Percentiles rank a stretch among this genome's conserved stretches.
These are phyloP conservation scores for Xestia rhomboidea DNA, from an alignment of 2,888 invertebrate species.

Conservation along the genomic window DNA sequence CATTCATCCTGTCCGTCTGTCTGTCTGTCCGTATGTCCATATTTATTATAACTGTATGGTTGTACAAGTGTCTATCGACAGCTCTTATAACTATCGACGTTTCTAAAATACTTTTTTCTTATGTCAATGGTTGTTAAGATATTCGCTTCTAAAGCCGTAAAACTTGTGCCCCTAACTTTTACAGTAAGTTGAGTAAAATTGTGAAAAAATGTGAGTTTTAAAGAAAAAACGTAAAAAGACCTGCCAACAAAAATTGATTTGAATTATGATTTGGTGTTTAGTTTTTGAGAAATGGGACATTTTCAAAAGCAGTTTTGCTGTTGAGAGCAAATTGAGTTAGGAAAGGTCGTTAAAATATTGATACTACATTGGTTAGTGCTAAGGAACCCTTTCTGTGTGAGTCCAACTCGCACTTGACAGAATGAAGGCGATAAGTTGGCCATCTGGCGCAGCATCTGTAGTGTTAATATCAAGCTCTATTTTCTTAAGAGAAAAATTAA, in stretches of 20 bases:
- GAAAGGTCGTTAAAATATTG: neutral
- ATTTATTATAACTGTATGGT: too few relatives aligned
- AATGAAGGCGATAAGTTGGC: conserved; percentile 17
- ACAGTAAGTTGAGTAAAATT: too few relatives aligned
- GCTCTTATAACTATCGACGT: neutral
- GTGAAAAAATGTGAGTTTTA: neutral
- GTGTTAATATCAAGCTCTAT: neutral
- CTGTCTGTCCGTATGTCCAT: neutral
- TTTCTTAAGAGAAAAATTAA: neutral
- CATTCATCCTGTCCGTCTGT: neutral
- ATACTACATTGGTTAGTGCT: neutral
- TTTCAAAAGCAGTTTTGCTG: too few relatives aligned
- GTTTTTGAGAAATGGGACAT: too few relatives aligned
- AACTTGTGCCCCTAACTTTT: too few relatives aligned
- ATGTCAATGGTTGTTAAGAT: too few relatives aligned
- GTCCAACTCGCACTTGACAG: neutral
- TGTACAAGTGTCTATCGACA: too few relatives aligned
- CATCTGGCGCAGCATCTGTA: too few relatives aligned
- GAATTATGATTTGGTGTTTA: too few relatives aligned
- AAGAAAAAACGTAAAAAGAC: too few relatives aligned
- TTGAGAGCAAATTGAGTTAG: neutral
- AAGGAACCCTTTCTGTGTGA: neutral
- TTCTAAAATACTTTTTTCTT: neutral
- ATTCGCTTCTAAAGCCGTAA: too few relatives aligned
- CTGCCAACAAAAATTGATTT: too few relatives aligned